Evolutionary conservation across 2,888 invertebrate genomes (phyloP), one percentile per base, ranked within the genome.

Genomic region (Acleris laterana): DNA sequence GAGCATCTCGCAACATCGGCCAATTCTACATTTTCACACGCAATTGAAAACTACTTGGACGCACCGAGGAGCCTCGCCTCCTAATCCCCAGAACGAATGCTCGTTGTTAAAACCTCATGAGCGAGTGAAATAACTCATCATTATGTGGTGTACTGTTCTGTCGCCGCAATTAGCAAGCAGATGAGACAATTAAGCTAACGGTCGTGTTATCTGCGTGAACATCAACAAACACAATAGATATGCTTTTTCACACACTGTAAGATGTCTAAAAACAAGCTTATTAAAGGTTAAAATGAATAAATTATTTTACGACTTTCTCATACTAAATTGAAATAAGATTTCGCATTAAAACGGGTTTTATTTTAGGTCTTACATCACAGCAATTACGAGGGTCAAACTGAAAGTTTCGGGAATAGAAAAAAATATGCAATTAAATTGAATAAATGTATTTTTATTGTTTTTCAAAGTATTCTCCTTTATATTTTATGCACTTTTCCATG

Each of bases 1-100:
- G 58, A 57, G 62, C 63, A 70, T 49, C 57, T 62, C 53, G 79
- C 78, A 78, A 78, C 86, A 75, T 69, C 73, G 70, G 75, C 81
- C 80, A 80, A 81, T 81, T 81, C 82, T 80, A 79, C 79, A 83
- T 84, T 85, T 88, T 88, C 85, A 85, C 87, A 89, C 83, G 84
- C 85, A 80, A 81, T 81, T 82, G 79, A 79, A 80, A 80, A 75
- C 71, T 75, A 74, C 77, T 74, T 69, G 65, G 69, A 69, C 69
- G 62, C 71, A 71, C 62, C 63, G 63, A 72, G 68, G 62, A 72
- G 68, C 71, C 70, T 70, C 62, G 66, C 60, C 67, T 69, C 65
- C 74, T 72, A 71, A 76, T 77, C 75, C 65, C 73, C 66, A 72
- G 71, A 74, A 74, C 75, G 69, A 77, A 77, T 76, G 68, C 61